phyloP scores from a whole-genome alignment of 2,797 vertebrate species.

The Pterois miles region DNA sequence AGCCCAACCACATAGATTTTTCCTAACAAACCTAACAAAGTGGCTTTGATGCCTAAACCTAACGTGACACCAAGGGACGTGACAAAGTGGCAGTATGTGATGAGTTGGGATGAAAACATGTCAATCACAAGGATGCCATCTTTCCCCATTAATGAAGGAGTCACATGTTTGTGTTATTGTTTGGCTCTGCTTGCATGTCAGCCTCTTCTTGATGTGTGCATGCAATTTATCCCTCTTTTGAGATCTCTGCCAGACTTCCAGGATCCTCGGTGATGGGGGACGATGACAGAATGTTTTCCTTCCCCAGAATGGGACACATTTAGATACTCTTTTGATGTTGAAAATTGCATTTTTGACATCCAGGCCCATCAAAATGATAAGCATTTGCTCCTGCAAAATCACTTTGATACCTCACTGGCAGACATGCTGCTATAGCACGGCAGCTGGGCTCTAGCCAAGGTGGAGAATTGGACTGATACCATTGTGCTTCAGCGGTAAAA shows the following conservation, averaged over 20 bases:
- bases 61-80: rapidly evolving
- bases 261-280: slow-evolving; percentile 16
- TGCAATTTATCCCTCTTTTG: slow-evolving; percentile 10
- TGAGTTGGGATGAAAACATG: no score
- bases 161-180: not conserved
- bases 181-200: slow-evolving; percentile 13
- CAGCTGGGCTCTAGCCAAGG: slow-evolving; percentile 38
- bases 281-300: slow-evolving; percentile 33
- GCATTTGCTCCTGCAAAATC: slow-evolving; percentile 43
- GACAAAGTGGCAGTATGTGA: no score
- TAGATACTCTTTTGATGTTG: slow-evolving; percentile 60
- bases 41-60: no score
- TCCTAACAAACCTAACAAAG: no score
- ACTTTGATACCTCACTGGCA: slow-evolving; percentile 51
- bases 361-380: slow-evolving; percentile 43
- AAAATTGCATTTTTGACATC: slow-evolving; percentile 56
- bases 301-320: slow-evolving; percentile 37
- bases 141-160: not conserved
- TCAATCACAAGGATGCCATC: not conserved
- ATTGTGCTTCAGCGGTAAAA: slow-evolving; percentile 25
- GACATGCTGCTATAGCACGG: not conserved
- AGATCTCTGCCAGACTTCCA: slow-evolving; percentile 47
- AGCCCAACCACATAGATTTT: no score
- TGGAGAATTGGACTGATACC: slow-evolving; percentile 7
- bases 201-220: not conserved